Conservation (phyloP, 2,113 vertebrate genomes). For the Nicator chloris region DNA sequence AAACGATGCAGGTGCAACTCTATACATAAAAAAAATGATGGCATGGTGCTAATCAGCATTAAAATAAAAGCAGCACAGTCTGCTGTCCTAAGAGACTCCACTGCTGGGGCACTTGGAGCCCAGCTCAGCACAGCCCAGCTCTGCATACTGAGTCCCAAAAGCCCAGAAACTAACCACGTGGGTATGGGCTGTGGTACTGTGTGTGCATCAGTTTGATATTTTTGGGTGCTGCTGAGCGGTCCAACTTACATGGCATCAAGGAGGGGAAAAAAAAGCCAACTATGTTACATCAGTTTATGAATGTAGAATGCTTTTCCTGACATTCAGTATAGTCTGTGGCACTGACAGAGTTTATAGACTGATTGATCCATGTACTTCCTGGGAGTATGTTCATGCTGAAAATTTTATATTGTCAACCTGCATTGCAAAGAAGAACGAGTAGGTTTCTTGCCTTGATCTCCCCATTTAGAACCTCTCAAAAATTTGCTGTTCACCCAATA, state of each 20-base stretch:
- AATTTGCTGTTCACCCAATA: neutral
- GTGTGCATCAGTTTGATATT: neutral
- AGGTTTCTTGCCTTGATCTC: neutral
- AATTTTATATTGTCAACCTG: neutral
- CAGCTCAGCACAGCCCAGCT: neutral
- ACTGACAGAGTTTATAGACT: neutral
- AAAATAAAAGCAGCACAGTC: neutral
- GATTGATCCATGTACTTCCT: neutral
- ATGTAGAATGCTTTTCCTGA: neutral
- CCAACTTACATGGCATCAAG: neutral
- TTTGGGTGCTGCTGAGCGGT: neutral
- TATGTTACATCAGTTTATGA: neutral
- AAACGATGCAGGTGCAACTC: neutral
- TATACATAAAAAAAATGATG: neutral
- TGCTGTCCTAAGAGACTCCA: neutral
- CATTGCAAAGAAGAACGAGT: neutral
- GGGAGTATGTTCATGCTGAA: neutral
- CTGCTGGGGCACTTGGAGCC: neutral
- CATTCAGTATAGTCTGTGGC: neutral
- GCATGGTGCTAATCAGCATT: neutral
- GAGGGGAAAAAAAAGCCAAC: too few species aligned
- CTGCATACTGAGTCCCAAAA: neutral
- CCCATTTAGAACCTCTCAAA: neutral
- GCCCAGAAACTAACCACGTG: neutral
- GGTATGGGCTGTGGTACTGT: fast-evolving